Conservation (phyloP, 2,888 invertebrate species). For the Drosophila atroscutellata region DNA sequence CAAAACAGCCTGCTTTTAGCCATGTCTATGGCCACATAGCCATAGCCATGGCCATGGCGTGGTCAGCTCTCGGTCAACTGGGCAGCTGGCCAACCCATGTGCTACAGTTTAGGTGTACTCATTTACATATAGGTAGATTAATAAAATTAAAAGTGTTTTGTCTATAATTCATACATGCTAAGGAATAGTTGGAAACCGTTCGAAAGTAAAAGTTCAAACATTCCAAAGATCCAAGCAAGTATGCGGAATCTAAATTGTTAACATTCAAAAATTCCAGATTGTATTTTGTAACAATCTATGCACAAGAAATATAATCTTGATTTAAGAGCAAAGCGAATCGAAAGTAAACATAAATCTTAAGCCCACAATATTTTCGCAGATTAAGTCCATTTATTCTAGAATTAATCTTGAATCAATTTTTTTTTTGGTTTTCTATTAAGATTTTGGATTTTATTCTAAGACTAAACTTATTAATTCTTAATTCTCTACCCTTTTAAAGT, state of each 20-base stretch:
- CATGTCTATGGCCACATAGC: conserved; percentile 17
- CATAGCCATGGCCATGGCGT: conserved; percentile 59
- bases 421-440: background rate
- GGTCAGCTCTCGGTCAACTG: conserved; percentile 61
- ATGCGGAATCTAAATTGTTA: background rate
- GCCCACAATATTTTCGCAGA: background rate
- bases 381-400: background rate
- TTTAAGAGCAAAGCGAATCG: background rate
- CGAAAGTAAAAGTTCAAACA: conserved; percentile 37
- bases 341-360: background rate
- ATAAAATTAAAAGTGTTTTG: conserved; percentile 40
- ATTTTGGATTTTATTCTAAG: background rate
- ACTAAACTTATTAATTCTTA: background rate
- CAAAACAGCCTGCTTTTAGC: conserved; percentile 59
- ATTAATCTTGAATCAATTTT: background rate
- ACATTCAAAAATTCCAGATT: background rate
- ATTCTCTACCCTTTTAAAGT: conserved; percentile 32
- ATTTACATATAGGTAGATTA: conserved; percentile 62
- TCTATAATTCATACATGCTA: background rate
- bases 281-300: background rate
- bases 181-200: conserved; percentile 12
- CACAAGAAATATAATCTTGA: background rate
- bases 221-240: conserved; percentile 21
- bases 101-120: conserved; percentile 68
- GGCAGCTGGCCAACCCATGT: conserved; percentile 64